phyloP scores from a whole-genome alignment of 2,797 vertebrate species.

The Poecilia picta region DNA sequence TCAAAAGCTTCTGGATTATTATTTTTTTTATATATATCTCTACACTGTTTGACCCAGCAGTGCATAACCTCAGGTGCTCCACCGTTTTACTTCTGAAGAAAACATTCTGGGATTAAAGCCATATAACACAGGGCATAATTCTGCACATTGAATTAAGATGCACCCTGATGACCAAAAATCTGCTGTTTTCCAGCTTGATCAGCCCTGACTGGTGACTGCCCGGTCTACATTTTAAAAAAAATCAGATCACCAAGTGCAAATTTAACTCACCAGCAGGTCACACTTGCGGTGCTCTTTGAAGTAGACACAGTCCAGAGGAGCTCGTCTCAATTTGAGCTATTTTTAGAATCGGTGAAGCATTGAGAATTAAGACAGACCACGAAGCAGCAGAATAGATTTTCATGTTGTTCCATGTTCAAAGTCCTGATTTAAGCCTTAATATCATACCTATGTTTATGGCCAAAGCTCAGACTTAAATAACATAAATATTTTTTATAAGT shows the following conservation, averaged over 20 bases:
- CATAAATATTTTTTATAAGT: neutral
- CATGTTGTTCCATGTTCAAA: neutral
- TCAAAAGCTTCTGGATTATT: constrained; percentile 47
- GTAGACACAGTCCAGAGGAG: neutral
- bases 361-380: neutral
- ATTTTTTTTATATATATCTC: neutral
- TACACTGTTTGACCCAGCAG: constrained; percentile 39
- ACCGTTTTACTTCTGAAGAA: constrained; percentile 24
- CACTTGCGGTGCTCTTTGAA: neutral
- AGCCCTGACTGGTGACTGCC: neutral
- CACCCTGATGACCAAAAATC: neutral
- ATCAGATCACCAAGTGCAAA: neutral
- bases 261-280: neutral
- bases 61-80: constrained; percentile 22
- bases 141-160: constrained; percentile 10
- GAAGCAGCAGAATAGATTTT: neutral
- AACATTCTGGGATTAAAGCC: constrained; percentile 25
- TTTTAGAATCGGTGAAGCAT: neutral
- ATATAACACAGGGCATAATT: constrained; percentile 30
- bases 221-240: neutral
- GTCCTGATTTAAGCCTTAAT: neutral
- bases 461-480: neutral
- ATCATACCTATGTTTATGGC: neutral
- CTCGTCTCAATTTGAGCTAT: neutral
- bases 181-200: neutral